phyloP scores from a whole-genome alignment of 2,888 invertebrate species.

The Choreutis nemorana region DNA sequence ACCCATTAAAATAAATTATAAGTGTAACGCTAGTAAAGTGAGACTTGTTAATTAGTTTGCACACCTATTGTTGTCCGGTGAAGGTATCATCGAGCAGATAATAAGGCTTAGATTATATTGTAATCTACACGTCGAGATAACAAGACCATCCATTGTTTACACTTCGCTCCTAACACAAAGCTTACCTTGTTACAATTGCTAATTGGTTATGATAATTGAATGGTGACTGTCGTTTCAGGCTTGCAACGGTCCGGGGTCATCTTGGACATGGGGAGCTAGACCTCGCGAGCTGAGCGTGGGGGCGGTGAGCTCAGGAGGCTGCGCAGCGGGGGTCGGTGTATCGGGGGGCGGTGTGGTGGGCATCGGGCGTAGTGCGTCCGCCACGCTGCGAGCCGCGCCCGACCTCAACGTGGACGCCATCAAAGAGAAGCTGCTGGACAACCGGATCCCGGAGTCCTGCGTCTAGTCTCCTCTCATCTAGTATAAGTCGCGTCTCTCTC shows the following conservation, averaged over 20 bases:
- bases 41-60: slow-evolving; percentile 9
- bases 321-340: slow-evolving; percentile 4
- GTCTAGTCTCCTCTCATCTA: slow-evolving; percentile 72
- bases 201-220: slow-evolving; percentile 5
- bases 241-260: slow-evolving; percentile 56
- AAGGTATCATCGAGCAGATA: too few species aligned
- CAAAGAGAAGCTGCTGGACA: slow-evolving; percentile 86
- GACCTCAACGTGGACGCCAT: slow-evolving; percentile 84
- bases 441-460: slow-evolving; percentile 87
- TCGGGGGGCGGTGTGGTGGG: slow-evolving; percentile 12
- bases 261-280: slow-evolving; percentile 66
- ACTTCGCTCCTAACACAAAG: slow-evolving; percentile 6
- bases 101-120: too few species aligned
- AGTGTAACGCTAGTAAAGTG: slow-evolving; percentile 5
- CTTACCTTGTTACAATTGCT: slow-evolving; percentile 1
- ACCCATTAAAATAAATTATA: slow-evolving; percentile 17
- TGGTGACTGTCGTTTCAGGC: slow-evolving; percentile 30
- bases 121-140: too few species aligned
- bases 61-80: slow-evolving; percentile 6
- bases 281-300: slow-evolving; percentile 42
- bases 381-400: slow-evolving; percentile 48
- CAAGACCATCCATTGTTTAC: slow-evolving; percentile 5
- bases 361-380: slow-evolving; percentile 54
- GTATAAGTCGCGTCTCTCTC: too few species aligned
- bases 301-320: slow-evolving; percentile 11